Evolutionary conservation across 1,140 invertebrate species (phyloP), one percentile per base, ranked within the genome.

Genomic region (Drosophila albomicans): DNA sequence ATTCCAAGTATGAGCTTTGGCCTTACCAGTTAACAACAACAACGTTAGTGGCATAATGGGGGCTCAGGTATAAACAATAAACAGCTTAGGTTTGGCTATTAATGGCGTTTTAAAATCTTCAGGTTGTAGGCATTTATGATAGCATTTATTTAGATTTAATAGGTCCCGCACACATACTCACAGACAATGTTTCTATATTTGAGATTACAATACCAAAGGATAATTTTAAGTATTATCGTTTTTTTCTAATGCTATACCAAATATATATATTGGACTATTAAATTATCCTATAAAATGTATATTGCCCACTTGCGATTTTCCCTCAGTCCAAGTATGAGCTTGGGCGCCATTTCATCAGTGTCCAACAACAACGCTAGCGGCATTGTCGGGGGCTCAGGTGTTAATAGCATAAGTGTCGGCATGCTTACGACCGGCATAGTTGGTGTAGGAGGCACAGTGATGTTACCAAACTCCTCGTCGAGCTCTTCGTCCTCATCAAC

Each of bases 401-500:
- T 43, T 38, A 75, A 62, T 64, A 79, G 73, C 69, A 51, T 90
- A 58, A 70, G 75, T 76, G 75, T 81, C 56, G 72, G 77, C 38
- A 90, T 89, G 86, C 73, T 87, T 35, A 71, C 79, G 38, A 84
- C 84, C 56, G 81, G 82, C 49, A 79, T 81, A 72, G 77, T 84
- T 15, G 79, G 84, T 48, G 75, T 84, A 28, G 79, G 84, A 48
- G 75, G 80, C 48, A 90, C 87, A 35, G 82, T 91, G 48, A 80
- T 91, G 78, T 59, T 90, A 63, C 91, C 87, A 45, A 89, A 87
- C 35, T 92, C 91, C 54, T 92, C 91, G 45, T 91, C 92, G 51
- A 91, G 91, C 43, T 91, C 92, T 10, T 91, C 91, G 51, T 92
- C 91, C 20, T 92, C 92, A 74, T 92, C 91, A n/a, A 91, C 91